phyloP scores from a whole-genome alignment of 2,888 invertebrate species.

The Lacanobia oleracea region DNA sequence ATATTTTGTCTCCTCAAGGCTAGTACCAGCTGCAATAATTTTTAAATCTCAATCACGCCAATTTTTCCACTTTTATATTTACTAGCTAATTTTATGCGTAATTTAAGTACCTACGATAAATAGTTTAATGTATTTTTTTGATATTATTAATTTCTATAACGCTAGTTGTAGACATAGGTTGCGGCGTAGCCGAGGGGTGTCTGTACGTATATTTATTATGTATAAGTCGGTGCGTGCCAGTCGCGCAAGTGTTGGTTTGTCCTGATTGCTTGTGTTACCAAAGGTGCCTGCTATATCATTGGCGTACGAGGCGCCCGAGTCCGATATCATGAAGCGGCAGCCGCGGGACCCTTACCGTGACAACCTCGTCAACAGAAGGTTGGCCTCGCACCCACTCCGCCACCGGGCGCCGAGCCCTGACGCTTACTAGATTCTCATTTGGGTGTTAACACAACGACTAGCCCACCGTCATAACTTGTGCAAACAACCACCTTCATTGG shows the following conservation, averaged over 20 bases:
- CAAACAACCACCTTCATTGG: conserved; percentile 63
- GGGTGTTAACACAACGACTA: conserved; percentile 85
- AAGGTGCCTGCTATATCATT: conserved; percentile 99
- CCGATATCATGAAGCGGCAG: conserved; percentile 99
- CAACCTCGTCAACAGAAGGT: conserved; percentile 99
- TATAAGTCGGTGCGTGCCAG: conserved; percentile 74
- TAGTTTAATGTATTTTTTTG: conserved; percentile 73
- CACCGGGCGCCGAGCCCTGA: conserved; percentile 69
- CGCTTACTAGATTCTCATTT: conserved; percentile 84
- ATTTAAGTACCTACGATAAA: conserved; percentile 75
- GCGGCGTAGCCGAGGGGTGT: conserved; percentile 74
- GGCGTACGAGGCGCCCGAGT: conserved; percentile 99
- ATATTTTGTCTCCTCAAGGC: conserved; percentile 78
- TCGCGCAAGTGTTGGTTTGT: conserved; percentile 79
- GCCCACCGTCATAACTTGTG: conserved; percentile 76
- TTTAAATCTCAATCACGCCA: conserved; percentile 82
- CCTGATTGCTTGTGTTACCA: conserved; percentile 91
- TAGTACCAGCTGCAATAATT: conserved; percentile 78
- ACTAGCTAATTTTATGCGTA: conserved; percentile 81
- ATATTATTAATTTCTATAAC: conserved; percentile 66
- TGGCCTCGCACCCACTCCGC: conserved; percentile 85
- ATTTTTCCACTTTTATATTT: conserved; percentile 81
- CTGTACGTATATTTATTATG: conserved; percentile 80
- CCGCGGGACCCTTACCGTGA: conserved; percentile 99
- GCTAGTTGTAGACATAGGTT: conserved; percentile 77